Evolutionary conservation across 2,113 vertebrate genomes (phyloP).

Genomic region (Phylloscopus trochilus): DNA sequence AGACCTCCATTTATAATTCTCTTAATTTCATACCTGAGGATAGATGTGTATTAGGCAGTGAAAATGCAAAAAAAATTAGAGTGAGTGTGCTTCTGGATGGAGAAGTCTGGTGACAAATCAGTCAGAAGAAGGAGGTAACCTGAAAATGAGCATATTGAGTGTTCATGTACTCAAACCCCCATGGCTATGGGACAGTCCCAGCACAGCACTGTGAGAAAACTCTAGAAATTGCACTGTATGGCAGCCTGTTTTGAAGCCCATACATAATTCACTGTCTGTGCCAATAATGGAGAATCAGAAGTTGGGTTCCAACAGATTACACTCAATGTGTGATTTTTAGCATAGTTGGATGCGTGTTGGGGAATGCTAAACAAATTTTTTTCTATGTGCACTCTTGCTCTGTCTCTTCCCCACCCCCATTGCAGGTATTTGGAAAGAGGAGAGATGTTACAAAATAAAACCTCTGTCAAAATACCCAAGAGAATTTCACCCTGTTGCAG

Average conservation of each 20-base stretch:
- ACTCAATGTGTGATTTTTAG: background rate
- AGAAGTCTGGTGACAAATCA: background rate
- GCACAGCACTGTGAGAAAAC: background rate
- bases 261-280: background rate
- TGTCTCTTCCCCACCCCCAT: background rate
- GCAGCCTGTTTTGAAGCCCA: background rate
- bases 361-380: background rate
- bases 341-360: fast-evolving
- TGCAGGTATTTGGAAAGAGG: background rate
- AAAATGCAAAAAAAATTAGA: background rate
- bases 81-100: background rate
- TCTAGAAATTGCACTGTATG: background rate
- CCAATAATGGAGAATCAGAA: background rate
- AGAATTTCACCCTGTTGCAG: background rate
- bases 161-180: background rate
- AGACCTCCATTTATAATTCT: background rate
- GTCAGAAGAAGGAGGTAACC: background rate
- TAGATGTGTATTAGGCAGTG: background rate
- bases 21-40: background rate
- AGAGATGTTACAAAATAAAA: background rate
- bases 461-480: background rate
- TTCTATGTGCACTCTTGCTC: background rate
- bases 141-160: background rate
- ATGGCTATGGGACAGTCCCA: background rate
- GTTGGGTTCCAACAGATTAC: background rate